Conservation (phyloP, 2,888 invertebrate species). For the Dichetophora obliterata region DNA sequence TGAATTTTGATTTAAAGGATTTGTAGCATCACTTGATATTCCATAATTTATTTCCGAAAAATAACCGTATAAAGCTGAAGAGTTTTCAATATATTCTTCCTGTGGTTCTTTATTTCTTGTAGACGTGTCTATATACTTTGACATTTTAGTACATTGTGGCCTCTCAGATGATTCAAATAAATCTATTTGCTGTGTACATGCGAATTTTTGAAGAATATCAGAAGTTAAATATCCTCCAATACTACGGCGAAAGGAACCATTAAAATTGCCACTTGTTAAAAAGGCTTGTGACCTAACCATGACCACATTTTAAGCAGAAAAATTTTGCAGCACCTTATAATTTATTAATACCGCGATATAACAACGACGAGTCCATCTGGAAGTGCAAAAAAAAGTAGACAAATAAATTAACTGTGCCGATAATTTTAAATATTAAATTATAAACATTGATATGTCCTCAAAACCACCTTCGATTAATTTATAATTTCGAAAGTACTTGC, state of each 20-base stretch:
- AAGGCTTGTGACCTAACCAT: neutral
- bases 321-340: neutral
- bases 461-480: too few species aligned
- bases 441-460: too few species aligned
- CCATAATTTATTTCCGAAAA: conserved; percentile 77
- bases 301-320: neutral
- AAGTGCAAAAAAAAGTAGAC: too few species aligned
- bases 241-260: neutral
- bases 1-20: conserved; percentile 67
- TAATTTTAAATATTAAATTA: too few species aligned
- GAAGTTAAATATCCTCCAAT: neutral
- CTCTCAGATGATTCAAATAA: neutral
- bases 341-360: too few species aligned
- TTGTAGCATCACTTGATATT: conserved; percentile 55
- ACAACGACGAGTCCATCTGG: too few species aligned
- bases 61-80: conserved; percentile 75
- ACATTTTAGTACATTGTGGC: conserved; percentile 66
- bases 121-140: conserved; percentile 76
- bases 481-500: too few species aligned
- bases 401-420: too few species aligned
- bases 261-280: neutral
- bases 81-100: conserved; percentile 73
- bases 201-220: neutral
- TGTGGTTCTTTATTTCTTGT: conserved; percentile 68
- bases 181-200: neutral